Evolutionary conservation across 30 jellyfish, hydroid and myxozoan species (phyloP), one percentile per base, ranked within the genome.

Genomic region (Pelagia noctiluca): DNA sequence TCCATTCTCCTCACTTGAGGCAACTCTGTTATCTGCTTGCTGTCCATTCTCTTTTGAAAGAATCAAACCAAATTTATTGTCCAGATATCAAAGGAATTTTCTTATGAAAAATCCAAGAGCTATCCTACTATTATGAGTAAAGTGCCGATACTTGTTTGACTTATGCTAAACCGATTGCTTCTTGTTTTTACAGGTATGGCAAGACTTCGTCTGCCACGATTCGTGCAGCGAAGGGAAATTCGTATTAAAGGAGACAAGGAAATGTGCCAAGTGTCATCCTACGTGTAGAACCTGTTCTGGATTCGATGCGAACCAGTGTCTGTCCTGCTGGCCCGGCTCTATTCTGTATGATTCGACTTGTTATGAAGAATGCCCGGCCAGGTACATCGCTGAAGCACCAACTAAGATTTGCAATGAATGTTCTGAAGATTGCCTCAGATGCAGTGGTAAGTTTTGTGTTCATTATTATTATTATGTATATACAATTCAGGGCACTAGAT

Each of bases 241-340:
- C 67, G 80, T 57, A 21, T 85, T 74, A 12, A 57, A 57, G 23
- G 89, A 81, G 38, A 67, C 97, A 16, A 46, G 88, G 29, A 61
- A 80, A 61, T 88, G 97, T 57, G 81, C 24, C 34, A 50, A 35
- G 31, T 88, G 97, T 35, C 89, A 71, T 52, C 82, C 29, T 4
- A 71, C 73, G 26, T 88, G 97, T 54, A 63, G 50, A 35, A 65
- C 93, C 1, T 88, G 97, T 70, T 76, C 26, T 46, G 97, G 97
- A 22, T 88, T 78, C 73, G 42, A 62, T 34, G 97, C 93, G 10
- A 42, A 88, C 42, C 85, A 88, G 42, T 88, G 97, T 83, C 35
- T 38, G 49, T 79, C 97, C 65, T 88, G 97, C 46, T 49, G 36
- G n/a, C 65, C 42, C 19, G 93, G 90, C 28, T 57, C 30, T 48